Percentiles rank a stretch among this genome's conserved stretches.
Conservation (phyloP, 2,113 vertebrate genomes). For the Crypturellus undulatus region DNA sequence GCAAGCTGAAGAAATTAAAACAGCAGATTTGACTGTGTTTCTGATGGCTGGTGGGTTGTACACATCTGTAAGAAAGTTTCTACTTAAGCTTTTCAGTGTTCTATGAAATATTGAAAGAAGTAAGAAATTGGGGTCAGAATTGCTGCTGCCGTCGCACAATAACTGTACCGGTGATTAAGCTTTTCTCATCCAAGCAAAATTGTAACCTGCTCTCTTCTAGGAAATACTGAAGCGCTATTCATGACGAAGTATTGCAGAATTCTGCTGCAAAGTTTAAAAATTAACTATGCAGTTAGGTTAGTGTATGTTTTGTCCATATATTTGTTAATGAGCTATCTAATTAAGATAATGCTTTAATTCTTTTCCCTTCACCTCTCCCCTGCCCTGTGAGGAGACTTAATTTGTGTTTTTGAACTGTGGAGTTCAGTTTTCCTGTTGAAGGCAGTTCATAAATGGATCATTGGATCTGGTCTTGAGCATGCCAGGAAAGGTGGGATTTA, state of each 20-base stretch:
- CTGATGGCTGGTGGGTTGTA: not conserved
- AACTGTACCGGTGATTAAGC: slow-evolving; percentile 56
- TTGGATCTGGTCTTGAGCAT: not conserved
- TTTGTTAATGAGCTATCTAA: not conserved
- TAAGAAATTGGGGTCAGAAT: not conserved
- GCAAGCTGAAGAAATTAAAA: not conserved
- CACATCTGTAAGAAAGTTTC: not conserved
- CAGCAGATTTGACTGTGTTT: not conserved
- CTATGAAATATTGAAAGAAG: not conserved
- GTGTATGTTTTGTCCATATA: not conserved
- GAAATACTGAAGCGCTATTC: not conserved
- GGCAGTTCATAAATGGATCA: not conserved
- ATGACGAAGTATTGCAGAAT: not conserved
- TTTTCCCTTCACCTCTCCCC: not conserved
- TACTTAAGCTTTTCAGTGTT: not conserved
- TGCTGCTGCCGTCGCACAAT: not conserved
- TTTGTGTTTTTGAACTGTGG: not conserved
- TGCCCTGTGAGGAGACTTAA: not conserved
- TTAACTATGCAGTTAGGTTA: not conserved
- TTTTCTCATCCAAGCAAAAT: not conserved
- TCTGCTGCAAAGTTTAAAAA: slow-evolving; percentile 5
- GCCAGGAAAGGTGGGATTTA: not conserved
- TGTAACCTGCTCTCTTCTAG: not conserved
- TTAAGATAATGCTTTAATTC: not conserved
- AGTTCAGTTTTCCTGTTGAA: not conserved